Evolutionary conservation across 2,888 invertebrate species (phyloP).

Genomic region (Byasa hedistus): DNA sequence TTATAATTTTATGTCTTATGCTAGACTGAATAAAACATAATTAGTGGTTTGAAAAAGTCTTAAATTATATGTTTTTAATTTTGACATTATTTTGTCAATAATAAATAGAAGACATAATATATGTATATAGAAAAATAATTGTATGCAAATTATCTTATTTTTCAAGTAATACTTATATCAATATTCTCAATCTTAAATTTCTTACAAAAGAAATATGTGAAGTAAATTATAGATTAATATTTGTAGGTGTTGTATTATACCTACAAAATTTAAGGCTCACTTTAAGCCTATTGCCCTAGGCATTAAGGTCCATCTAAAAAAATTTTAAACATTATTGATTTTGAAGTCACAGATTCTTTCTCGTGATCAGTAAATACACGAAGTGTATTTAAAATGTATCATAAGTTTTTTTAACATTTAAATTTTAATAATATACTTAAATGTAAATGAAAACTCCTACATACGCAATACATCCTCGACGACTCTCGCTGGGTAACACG

Average conservation of each 20-base stretch:
- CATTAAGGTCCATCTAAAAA: slow-evolving; percentile 20
- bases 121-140: background rate
- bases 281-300: slow-evolving; percentile 13
- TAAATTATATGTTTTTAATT: background rate
- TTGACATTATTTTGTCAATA: background rate
- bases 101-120: background rate
- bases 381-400: background rate
- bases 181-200: background rate
- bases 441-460: slow-evolving; percentile 1
- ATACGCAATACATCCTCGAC: background rate
- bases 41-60: background rate
- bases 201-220: background rate
- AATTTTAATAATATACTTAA: background rate
- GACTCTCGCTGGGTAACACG: background rate
- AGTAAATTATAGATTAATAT: background rate
- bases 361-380: background rate
- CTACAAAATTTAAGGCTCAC: slow-evolving; percentile 13
- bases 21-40: background rate
- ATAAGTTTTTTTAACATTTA: background rate
- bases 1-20: background rate
- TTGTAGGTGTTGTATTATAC: slow-evolving; percentile 23
- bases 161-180: background rate
- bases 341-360: background rate
- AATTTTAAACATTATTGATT: background rate
- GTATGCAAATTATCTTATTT: background rate